phyloP scores from a whole-genome alignment of 1,140 invertebrate species.

The Micrasema minimum region DNA sequence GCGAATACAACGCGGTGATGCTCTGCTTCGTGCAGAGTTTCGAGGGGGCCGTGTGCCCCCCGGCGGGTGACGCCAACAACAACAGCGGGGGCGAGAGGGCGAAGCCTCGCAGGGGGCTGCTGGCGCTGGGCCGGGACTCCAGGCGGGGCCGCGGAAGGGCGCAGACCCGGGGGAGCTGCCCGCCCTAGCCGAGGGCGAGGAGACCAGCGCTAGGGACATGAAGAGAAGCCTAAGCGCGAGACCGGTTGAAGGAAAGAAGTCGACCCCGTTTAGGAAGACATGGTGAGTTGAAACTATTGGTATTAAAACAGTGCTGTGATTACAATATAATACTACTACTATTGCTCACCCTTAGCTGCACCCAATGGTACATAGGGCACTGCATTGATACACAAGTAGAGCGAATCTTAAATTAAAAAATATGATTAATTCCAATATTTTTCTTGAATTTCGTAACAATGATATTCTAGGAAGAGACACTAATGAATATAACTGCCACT shows the following conservation, averaged over 20 bases:
- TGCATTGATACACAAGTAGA: too few species aligned
- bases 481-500: too few species aligned
- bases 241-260: conserved; percentile 35
- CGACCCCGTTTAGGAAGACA: conserved; percentile 45
- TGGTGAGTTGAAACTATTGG: too few species aligned
- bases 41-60: conserved; percentile 41
- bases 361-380: too few species aligned
- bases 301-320: too few species aligned
- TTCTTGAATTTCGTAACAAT: too few species aligned
- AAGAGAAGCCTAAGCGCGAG: conserved; percentile 48
- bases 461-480: too few species aligned
- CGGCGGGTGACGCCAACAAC: conserved; percentile 12
- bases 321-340: too few species aligned
- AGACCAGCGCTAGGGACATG: conserved; percentile 25
- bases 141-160: conserved; percentile 36
- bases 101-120: conserved; percentile 23
- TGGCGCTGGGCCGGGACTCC: conserved; percentile 44
- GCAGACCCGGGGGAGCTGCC: not conserved
- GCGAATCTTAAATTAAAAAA: too few species aligned
- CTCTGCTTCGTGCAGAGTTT: conserved; percentile 54
- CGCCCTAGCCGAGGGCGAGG: not conserved
- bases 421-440: too few species aligned
- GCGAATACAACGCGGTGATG: conserved; percentile 52
- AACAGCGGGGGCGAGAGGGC: conserved; percentile 1
- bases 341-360: too few species aligned